phyloP scores from a whole-genome alignment of 1,140 invertebrate species.

The Pemphigus obesinymphae region DNA sequence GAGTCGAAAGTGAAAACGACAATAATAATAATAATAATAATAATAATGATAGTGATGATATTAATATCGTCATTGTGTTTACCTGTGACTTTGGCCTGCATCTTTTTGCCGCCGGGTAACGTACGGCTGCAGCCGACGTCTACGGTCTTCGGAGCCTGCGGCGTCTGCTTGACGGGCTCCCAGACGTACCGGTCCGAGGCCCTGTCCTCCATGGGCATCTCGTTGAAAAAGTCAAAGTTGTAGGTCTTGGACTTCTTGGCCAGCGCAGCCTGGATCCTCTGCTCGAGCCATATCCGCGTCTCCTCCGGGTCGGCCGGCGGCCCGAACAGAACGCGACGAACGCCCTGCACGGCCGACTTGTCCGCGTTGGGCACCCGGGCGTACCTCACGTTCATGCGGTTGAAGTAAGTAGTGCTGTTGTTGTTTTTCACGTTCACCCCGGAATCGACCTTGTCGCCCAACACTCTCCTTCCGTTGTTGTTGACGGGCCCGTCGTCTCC shows the following conservation, averaged over 20 bases:
- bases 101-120: neutral
- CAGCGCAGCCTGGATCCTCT: neutral
- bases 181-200: slow-evolving; percentile 27
- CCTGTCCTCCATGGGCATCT: slow-evolving; percentile 2
- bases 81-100: slow-evolving; percentile 26
- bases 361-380: neutral
- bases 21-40: neutral
- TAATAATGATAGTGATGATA: too few relatives aligned
- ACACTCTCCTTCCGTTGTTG: too few relatives aligned
- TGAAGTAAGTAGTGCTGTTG: too few relatives aligned
- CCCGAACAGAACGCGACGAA: slow-evolving; percentile 17
- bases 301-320: slow-evolving; percentile 3
- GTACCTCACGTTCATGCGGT: too few relatives aligned
- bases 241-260: neutral
- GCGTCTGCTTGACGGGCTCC: neutral
- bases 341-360: slow-evolving; percentile 9
- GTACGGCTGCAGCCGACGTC: neutral
- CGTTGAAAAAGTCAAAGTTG: slow-evolving; percentile 31
- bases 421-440: too few relatives aligned
- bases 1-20: neutral
- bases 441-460: too few relatives aligned
- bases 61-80: neutral
- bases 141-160: neutral
- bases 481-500: too few relatives aligned
- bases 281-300: slow-evolving; percentile 24